Evolutionary conservation across 2,113 vertebrate genomes (phyloP).

Genomic region (Eulemur rufifrons): DNA sequence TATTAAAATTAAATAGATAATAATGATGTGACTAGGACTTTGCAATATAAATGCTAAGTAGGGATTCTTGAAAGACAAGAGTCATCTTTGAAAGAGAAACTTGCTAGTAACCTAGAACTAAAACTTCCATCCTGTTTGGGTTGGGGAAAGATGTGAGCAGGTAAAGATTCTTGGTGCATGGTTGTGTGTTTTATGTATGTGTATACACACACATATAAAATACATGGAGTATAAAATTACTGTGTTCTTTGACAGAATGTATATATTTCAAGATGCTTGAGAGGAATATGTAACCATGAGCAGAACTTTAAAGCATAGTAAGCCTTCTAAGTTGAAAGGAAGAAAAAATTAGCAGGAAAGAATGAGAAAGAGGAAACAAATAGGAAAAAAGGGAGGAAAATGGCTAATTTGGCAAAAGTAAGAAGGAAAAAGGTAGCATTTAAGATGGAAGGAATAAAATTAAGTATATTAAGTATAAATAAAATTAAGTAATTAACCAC

Average conservation of each 20-base stretch:
- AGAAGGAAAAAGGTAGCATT: background rate
- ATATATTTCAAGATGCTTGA: background rate
- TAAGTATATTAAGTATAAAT: background rate
- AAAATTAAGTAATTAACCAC: background rate
- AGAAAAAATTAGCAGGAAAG: background rate
- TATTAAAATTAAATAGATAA: constrained; percentile 66
- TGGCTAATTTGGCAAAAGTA: background rate
- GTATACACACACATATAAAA: background rate
- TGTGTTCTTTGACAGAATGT: background rate
- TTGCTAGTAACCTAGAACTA: constrained; percentile 30
- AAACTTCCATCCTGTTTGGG: background rate
- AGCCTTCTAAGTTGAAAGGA: constrained; percentile 11
- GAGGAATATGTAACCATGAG: background rate
- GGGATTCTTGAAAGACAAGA: constrained; percentile 55
- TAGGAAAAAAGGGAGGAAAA: background rate
- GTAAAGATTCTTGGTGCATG: background rate
- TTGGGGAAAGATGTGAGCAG: background rate
- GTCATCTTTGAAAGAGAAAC: constrained; percentile 48
- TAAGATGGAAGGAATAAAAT: constrained; percentile 19
- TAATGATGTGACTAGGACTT: constrained; percentile 39
- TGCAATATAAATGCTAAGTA: constrained; percentile 65
- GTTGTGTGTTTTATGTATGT: background rate
- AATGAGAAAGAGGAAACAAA: background rate
- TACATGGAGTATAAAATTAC: background rate
- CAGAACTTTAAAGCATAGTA: background rate